Evolutionary conservation across 1,140 invertebrate genomes (phyloP), one percentile per base, ranked within the genome.

Genomic region (Tribolium castaneum): DNA sequence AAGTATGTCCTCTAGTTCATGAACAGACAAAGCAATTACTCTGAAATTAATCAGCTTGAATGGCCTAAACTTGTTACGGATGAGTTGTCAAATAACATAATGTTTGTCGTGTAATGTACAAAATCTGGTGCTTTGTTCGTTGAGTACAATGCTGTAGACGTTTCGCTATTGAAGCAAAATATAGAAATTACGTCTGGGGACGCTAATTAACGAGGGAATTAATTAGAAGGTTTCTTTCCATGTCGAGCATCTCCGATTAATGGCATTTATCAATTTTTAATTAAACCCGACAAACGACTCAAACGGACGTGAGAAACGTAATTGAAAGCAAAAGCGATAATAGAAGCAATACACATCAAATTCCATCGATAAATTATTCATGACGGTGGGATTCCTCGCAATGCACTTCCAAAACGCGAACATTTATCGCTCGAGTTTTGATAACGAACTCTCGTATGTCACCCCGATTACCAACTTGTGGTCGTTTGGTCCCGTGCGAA

Each of bases 21-120:
- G 30, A 66, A 35, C 59, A 66, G 59, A 66, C 59, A 66, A 66
- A 66, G 59, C 59, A 66, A 66, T 66, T 66, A 66, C 59, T 66
- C 59, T 34, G 30, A 30, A 66, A 66, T 66, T 66, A 66, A 66
- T 66, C 59, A 66, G 59, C 59, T 66, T 34, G n/a, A 66, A 35
- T 34, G 59, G 25, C 59, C 59, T n/a, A 66, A 62, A 35, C n/a
- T 66, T 34, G 25, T 13, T 13, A 66, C 59, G 59, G 59, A 66
- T 66, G 59, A 66, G 59, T 66, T 35, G 59, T 66, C 59, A 66
- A 66, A 66, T 66, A 66, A 66, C 59, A 66, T 35, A 66, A 66
- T 35, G 59, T 66, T 35, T 66, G 59, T 66, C 59, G 30, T 59
- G 19, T 66, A 66, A 66, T 30, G 59, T 66, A 66, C 59, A 66